These are phyloP conservation scores for Pluvialis apricaria DNA, from an alignment of 2,113 vertebrate species.

Conservation along the genomic window DNA sequence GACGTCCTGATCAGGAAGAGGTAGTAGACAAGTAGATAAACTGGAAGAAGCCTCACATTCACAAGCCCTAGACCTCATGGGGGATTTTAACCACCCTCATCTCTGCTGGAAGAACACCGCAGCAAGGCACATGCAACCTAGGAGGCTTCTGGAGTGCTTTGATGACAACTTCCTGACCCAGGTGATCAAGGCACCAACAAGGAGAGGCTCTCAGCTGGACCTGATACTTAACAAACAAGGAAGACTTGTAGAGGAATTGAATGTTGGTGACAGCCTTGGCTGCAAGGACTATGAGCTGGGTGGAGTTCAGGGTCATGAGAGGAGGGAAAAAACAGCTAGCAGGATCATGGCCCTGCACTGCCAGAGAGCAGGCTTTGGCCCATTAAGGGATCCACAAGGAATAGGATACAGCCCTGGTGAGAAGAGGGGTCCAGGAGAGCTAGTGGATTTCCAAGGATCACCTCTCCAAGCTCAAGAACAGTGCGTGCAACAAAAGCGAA, in stretches of 20 bases:
- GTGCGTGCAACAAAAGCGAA: background rate
- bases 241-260: background rate
- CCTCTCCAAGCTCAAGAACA: background rate
- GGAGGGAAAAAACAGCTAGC: background rate
- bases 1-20: background rate
- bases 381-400: background rate
- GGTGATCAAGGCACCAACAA: background rate
- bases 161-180: background rate
- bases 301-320: background rate
- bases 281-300: background rate
- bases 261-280: rapidly evolving
- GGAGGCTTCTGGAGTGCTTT: background rate
- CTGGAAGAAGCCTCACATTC: background rate
- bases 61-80: background rate
- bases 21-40: background rate
- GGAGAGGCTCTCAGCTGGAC: background rate
- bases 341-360: background rate
- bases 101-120: background rate
- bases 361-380: background rate
- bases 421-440: background rate
- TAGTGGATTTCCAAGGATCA: background rate
- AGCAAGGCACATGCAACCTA: background rate
- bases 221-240: background rate
- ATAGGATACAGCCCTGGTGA: background rate
- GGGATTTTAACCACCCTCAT: no score